Evolutionary conservation across 2,797 vertebrate species (phyloP).

Genomic region (Oreochromis mossambicus): DNA sequence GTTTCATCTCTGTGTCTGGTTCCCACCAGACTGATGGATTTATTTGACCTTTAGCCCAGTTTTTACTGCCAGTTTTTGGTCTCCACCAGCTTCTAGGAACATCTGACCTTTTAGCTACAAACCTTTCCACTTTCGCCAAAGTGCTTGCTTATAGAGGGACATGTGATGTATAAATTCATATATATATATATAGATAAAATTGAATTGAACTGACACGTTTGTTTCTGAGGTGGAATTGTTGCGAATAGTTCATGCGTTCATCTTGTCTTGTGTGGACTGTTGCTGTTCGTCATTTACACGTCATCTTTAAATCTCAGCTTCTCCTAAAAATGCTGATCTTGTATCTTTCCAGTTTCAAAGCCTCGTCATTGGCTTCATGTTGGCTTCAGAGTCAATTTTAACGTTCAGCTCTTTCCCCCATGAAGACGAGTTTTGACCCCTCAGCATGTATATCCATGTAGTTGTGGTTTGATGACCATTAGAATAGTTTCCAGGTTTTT

Average conservation of each 20-base stretch:
- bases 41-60: not conserved
- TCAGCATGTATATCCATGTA: not conserved
- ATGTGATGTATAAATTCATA: not conserved
- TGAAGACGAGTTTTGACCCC: not conserved
- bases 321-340: accelerated
- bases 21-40: no score
- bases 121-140: not conserved
- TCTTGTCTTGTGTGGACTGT: not conserved
- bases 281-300: not conserved
- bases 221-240: not conserved
- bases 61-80: not conserved
- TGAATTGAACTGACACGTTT: not conserved
- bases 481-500: not conserved
- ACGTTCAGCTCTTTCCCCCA: not conserved
- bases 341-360: not conserved
- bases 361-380: not conserved
- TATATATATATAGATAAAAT: not conserved
- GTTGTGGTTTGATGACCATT: not conserved
- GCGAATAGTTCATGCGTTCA: not conserved
- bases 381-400: not conserved
- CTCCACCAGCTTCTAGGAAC: not conserved
- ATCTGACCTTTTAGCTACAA: not conserved
- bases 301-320: not conserved
- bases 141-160: not conserved
- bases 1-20: not conserved